Percentiles rank a stretch among this genome's conserved stretches.
phyloP scores from a whole-genome alignment of 2,888 invertebrate species.

The Diogma glabrata region DNA sequence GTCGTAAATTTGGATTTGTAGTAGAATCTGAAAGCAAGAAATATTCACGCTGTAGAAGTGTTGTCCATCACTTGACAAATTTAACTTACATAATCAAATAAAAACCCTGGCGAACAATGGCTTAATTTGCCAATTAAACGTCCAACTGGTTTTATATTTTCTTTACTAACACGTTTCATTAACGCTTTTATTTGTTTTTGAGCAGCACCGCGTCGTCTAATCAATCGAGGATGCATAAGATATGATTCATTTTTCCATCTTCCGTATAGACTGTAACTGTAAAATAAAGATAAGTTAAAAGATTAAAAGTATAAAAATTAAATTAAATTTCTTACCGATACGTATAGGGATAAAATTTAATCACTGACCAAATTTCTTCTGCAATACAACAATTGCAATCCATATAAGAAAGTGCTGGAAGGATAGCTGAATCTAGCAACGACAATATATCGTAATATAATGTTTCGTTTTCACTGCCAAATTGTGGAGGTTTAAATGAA shows the following conservation, averaged over 20 bases:
- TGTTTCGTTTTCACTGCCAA: conserved; percentile 37
- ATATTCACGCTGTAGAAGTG: too few relatives aligned
- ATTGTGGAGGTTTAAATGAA: conserved; percentile 28
- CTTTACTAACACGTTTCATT: conserved; percentile 96
- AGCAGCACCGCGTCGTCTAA: conserved; percentile 74
- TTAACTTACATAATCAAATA: conserved; percentile 79
- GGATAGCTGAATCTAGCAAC: conserved; percentile 73
- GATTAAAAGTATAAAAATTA: neutral
- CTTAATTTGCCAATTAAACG: conserved; percentile 92
- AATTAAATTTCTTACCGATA: conserved; percentile 44
- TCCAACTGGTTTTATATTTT: conserved; percentile 95
- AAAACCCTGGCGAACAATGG: conserved; percentile 87
- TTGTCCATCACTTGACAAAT: neutral
- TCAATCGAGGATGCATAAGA: conserved; percentile 67
- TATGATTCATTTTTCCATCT: conserved; percentile 93
- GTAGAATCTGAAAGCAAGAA: conserved; percentile 41
- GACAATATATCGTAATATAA: conserved; percentile 76
- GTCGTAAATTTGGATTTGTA: conserved; percentile 85
- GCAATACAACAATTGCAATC: conserved; percentile 93
- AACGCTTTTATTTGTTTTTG: conserved; percentile 88
- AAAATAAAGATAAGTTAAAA: conserved; percentile 13
- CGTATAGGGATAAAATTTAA: conserved; percentile 79
- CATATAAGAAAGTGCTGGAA: conserved; percentile 84
- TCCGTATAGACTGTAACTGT: conserved; percentile 76
- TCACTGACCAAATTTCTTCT: conserved; percentile 88